Conservation (phyloP, 2,888 invertebrate genomes). For the Terebella lapidaria region DNA sequence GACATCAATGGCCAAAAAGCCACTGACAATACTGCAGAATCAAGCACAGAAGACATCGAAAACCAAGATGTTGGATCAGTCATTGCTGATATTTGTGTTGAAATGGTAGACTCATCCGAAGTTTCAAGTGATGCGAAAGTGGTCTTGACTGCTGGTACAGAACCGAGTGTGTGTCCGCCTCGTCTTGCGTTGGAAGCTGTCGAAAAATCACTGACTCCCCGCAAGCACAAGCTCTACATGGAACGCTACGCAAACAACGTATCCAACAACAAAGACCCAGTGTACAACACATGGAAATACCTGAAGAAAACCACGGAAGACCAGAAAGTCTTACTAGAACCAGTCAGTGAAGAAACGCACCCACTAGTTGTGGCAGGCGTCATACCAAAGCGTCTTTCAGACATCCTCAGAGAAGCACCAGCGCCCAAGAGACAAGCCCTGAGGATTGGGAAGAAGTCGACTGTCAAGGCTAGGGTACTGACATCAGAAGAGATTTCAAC, state of each 20-base stretch:
- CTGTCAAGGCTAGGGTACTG: neutral
- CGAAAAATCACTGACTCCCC: conserved; percentile 3
- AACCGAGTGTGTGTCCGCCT: conserved; percentile 3
- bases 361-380: conserved; percentile 1
- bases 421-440: neutral
- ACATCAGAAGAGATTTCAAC: neutral
- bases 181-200: conserved; percentile 2
- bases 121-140: neutral
- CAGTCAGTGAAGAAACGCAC: neutral
- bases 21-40: neutral
- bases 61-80: neutral
- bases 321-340: neutral
- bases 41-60: neutral
- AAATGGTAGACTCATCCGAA: neutral
- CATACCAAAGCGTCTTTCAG: neutral
- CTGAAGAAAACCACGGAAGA: too few species aligned
- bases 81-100: neutral
- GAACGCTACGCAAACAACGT: neutral
- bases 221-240: neutral
- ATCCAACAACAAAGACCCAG: neutral
- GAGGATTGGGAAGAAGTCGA: neutral
- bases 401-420: neutral
- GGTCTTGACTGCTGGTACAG: neutral
- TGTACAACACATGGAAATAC: neutral
- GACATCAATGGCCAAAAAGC: neutral